A percentile compares a stretch with the other conserved stretches of the same genome.
Conservation (phyloP, 2,797 vertebrate genomes). For the Syndactyla subalaris region DNA sequence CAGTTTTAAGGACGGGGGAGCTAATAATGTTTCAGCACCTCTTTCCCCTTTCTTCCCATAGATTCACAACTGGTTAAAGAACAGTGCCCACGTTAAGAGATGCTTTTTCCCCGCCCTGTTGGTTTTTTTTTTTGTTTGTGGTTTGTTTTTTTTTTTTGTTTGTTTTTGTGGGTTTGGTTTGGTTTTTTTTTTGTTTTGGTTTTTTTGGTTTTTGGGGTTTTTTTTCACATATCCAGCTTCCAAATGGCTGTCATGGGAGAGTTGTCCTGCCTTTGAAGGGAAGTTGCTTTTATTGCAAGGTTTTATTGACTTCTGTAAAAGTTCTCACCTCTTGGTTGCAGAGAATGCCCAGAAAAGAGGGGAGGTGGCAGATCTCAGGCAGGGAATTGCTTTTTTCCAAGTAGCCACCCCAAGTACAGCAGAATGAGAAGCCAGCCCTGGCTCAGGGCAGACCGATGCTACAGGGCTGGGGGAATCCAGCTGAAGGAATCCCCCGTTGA, state of each 20-base stretch:
- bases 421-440: background rate
- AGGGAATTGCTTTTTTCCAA: background rate
- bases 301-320: conserved; percentile 52
- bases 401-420: background rate
- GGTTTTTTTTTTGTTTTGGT: no score
- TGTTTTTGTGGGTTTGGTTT: no score
- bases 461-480: background rate
- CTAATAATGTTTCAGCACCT: background rate
- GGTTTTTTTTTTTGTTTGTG: no score
- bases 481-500: background rate
- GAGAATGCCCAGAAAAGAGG: background rate
- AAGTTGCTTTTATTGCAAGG: conserved; percentile 14
- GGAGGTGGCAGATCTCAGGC: background rate
- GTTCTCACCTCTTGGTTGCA: conserved; percentile 31
- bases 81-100: background rate
- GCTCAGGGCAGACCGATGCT: background rate
- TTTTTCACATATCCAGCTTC: background rate
- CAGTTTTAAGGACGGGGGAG: background rate
- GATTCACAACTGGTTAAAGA: background rate
- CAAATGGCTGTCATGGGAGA: background rate
- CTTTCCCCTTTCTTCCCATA: background rate
- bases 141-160: background rate
- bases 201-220: no score
- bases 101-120: background rate
- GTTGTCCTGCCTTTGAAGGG: conserved; percentile 30